Base-by-base conservation (phyloP, 2,888 invertebrate species). In the Limnephilus lunatus region DNA sequence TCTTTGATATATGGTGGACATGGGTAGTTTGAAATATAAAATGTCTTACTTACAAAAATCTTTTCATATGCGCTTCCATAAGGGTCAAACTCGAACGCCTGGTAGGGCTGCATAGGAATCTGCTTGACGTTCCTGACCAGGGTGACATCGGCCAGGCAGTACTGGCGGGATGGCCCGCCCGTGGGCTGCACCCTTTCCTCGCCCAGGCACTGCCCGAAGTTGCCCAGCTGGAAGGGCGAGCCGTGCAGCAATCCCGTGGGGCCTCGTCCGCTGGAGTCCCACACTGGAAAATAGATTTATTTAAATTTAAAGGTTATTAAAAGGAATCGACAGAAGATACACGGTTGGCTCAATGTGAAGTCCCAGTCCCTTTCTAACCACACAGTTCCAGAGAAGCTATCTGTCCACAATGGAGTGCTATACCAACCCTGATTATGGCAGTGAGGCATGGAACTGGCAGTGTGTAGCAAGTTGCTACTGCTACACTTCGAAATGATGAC, bases 191-290 rank as follows among this genome's bases (percentile, higher is more conserved):
- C 94, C 94, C 39, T 31, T 3, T 80, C 88, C 25, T 89, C 88
- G 31, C 32, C 80, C 68, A 89, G 80, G 93, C 97, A 97, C 94
- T 97, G 96, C 94, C 97, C 97, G 94, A 96, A 97, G 94, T 97
- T 96, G 0, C 97, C 97, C 92, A 97, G 95, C 93, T 97, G 97
- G 94, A 95, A 97, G 1, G 95, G 95, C 94, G 96, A 97, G 0
- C 97, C 97, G 83, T 96, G 96, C 1, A 97, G 94, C 19, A 97
- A 94, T 1, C 97, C 97, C 89, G 96, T 95, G 0, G 97, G 95
- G 87, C 96, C 96, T 92, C 97, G 97, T 1, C 97, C 96, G 68
- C 97, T 96, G 0, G 97, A 95, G 94, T 97, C 97, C 97, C 97
- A 97, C 95, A 97, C 97, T 97, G 94, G 91, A 94, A 95, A 83